Evolutionary conservation across 2,888 invertebrate genomes (phyloP), one percentile per base, ranked within the genome.

Genomic region (Sepiola atlantica): DNA sequence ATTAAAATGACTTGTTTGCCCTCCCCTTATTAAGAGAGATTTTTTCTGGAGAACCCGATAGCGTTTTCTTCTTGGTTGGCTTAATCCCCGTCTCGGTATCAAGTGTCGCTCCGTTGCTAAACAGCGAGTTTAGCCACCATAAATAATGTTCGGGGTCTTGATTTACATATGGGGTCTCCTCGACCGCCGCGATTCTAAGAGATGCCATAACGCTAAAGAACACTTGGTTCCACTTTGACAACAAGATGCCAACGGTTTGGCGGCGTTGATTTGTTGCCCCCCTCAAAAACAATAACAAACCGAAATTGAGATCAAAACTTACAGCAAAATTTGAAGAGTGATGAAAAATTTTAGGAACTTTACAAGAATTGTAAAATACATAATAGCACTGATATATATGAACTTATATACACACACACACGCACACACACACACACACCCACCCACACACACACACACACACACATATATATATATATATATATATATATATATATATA

Each of bases 111-210:
- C n/a, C 77, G n/a, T 32, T 77, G 77, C n/a, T 77, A 77, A 77
- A 77, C 77, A 77, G 77, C 77, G 77, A n/a, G 77, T 77, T 77
- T 77, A 77, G 77, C n/a, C 77, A n/a, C n/a, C 77, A 77, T 77
- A 77, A 77, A 77, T 77, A 77, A 77, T 77, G n/a, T 77, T 77
- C n/a, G n/a, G 77, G 16, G 77, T n/a, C 77, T 77, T 77, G 12
- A 61, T 61, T 28, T 61, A 61, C 77, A 77, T 16, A n/a, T 14
- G 77, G 77, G 77, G 77, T n/a, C n/a, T 16, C n/a, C 77, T 77
- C n/a, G 77, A 77, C 77, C 77, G 77, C 77, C 14, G 14, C 14
- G n/a, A 77, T 77, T 18, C n/a, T 32, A 32, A 14, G n/a, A n/a
- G 77, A 77, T 8, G n/a, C 16, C 45, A 45, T 18, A 77, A 77